phyloP scores from a whole-genome alignment of 1,140 invertebrate species.

The Lysiphlebus fabarum region DNA sequence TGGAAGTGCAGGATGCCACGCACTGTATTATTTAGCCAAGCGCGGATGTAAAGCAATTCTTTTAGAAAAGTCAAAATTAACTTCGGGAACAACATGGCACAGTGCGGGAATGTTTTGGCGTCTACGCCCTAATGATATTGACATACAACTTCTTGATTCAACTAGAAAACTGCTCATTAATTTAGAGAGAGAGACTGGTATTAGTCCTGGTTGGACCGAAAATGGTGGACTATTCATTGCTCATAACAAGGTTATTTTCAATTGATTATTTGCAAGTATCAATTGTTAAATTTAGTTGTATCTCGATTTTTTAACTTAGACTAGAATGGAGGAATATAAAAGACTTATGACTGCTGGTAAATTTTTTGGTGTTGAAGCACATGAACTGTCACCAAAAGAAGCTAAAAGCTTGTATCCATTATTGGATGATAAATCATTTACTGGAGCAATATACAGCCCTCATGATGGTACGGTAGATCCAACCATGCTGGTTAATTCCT shows the following conservation, averaged over 20 bases:
- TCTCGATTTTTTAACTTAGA: constrained; percentile 48
- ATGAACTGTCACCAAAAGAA: constrained; percentile 68
- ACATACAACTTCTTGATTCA: constrained; percentile 70
- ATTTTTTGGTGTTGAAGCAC: constrained; percentile 72
- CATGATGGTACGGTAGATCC: constrained; percentile 81
- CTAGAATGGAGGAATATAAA: constrained; percentile 78
- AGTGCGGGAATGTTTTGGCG: constrained; percentile 81
- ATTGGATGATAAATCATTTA: constrained; percentile 69
- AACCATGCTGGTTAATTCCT: constrained; percentile 70
- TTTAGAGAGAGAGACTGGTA: constrained; percentile 74
- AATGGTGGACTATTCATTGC: constrained; percentile 88
- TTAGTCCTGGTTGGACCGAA: constrained; percentile 80
- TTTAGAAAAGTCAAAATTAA: constrained; percentile 76
- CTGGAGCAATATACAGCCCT: constrained; percentile 75
- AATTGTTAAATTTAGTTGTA: background rate
- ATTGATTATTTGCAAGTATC: background rate
- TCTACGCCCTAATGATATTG: constrained; percentile 75
- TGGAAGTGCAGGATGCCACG: constrained; percentile 82
- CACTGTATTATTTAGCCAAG: constrained; percentile 79
- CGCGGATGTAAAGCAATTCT: constrained; percentile 75
- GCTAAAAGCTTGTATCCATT: constrained; percentile 77
- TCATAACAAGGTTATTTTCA: constrained; percentile 54
- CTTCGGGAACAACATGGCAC: constrained; percentile 86
- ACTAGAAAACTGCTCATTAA: constrained; percentile 66
- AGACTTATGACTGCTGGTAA: constrained; percentile 75